Evolutionary conservation across 2,888 invertebrate species (phyloP).

Genomic region (Aphodius sticticus): DNA sequence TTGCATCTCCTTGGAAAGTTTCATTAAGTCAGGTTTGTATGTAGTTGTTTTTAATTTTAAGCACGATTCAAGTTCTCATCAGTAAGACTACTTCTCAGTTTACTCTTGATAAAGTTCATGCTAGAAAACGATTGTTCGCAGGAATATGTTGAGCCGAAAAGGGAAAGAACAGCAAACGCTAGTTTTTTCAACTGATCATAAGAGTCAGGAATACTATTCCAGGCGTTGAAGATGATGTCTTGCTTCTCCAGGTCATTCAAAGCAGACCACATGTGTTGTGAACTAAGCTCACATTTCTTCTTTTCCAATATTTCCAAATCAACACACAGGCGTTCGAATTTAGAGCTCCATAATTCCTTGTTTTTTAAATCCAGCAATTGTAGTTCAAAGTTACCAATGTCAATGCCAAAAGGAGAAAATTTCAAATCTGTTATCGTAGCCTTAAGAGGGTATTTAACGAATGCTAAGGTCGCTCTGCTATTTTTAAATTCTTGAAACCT

Average conservation of each 20-base stretch:
- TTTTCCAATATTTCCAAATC: constrained; percentile 51
- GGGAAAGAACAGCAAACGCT: constrained; percentile 40
- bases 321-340: constrained; percentile 55
- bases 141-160: constrained; percentile 40
- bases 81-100: constrained; percentile 40
- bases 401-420: constrained; percentile 32
- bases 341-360: constrained; percentile 43
- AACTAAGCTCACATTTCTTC: constrained; percentile 46
- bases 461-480: constrained; percentile 47
- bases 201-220: constrained; percentile 31
- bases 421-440: constrained; percentile 39
- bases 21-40: too few species aligned
- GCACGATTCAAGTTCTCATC: constrained; percentile 45
- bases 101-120: constrained; percentile 36
- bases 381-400: constrained; percentile 29
- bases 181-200: constrained; percentile 36
- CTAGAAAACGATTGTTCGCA: constrained; percentile 43
- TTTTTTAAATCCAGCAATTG: constrained; percentile 45
- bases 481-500: constrained; percentile 49
- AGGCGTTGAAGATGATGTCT: constrained; percentile 39
- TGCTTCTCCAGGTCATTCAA: constrained; percentile 42
- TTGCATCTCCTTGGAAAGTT: constrained; percentile 44
- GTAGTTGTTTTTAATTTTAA: constrained; percentile 44
- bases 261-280: constrained; percentile 45
- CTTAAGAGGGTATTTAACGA: constrained; percentile 46